Evolutionary conservation across 2,888 invertebrate genomes (phyloP).

Genomic region (Tiliacea citrago): DNA sequence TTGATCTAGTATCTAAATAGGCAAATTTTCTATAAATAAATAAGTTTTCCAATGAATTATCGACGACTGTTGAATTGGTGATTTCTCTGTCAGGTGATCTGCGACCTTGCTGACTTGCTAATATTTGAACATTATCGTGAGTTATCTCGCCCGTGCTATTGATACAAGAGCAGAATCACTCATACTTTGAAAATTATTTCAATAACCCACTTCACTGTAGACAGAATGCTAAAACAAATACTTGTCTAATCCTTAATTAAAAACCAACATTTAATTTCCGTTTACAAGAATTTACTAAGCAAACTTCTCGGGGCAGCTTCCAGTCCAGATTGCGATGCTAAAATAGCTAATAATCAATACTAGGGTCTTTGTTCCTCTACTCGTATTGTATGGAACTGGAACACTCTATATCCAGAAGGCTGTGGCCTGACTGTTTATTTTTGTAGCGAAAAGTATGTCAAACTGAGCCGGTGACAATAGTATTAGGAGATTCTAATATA

Average conservation of each 20-base stretch:
- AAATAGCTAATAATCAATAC: slow-evolving; percentile 68
- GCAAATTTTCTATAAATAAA: not conserved
- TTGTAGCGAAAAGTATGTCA: slow-evolving; percentile 50
- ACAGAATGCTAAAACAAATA: slow-evolving; percentile 19
- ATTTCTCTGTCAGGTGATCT: not conserved
- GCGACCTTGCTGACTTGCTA: not conserved
- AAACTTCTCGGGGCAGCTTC: slow-evolving; percentile 33
- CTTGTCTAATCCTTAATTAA: slow-evolving; percentile 25
- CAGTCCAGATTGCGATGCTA: slow-evolving; percentile 34
- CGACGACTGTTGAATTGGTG: not conserved
- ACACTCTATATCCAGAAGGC: slow-evolving; percentile 50
- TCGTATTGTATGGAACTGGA: slow-evolving; percentile 62
- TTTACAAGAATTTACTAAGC: slow-evolving; percentile 20
- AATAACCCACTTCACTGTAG: not conserved
- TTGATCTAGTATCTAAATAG: not conserved
- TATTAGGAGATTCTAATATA: slow-evolving; percentile 7
- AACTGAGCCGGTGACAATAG: slow-evolving; percentile 1
- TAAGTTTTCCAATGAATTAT: not conserved
- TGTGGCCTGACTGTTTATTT: slow-evolving; percentile 47
- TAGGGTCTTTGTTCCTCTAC: slow-evolving; percentile 36
- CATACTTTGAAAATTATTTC: not conserved
- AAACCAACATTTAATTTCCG: slow-evolving; percentile 21
- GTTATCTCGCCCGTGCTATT: not conserved
- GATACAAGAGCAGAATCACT: not conserved
- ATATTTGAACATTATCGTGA: not conserved